Evolutionary conservation across 2,113 vertebrate species (phyloP), one percentile per base, ranked within the genome.

Genomic region (Thermophis baileyi): DNA sequence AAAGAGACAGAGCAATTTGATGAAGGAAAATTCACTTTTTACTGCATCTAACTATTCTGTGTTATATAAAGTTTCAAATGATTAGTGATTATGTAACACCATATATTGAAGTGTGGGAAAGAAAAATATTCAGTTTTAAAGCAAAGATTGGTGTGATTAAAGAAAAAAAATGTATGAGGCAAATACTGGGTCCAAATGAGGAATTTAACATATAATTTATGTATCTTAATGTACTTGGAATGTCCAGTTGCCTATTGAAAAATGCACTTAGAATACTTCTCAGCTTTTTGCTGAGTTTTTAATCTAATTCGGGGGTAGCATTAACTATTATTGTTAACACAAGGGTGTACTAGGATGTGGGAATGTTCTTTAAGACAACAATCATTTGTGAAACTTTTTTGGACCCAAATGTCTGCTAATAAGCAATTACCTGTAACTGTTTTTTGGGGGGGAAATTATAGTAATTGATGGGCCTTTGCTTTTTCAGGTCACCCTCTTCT

Each of bases 401-500:
- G 55, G 9, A 50, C 88, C 40, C 44, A 51, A 88, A 69, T n/a
- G 27, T 54, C 35, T 54, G 3, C 18, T 87, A 24, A 87, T 46
- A 50, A 22, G 6, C 22, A 40, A 86, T 25, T 57, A 30, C 22
- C 54, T 53, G n/a, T 89, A 30, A 81, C 74, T 53, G 24, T 89
- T 92, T 40, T n/a, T 8, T 90, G 14, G 53, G 14, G 69, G 44
- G 14, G 44, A 90, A 46, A 89, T 44, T 6, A 44, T 86, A 60
- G 57, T 30, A 10, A 20, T 40, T 89, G 46, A 1, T 4, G 1
- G 9, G 30, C 88, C 0, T 4, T 88, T 8, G 10, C 49, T 88
- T 91, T 14, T 92, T 30, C 94, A 97, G 96, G 92, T 96, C 95
- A 16, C 93, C 96, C 85, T 22, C 96, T 46, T 57, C 57, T 7